A percentile compares a stretch with the other conserved stretches of the same genome.
These are phyloP conservation scores for Scaptomyza polygonia DNA, from an alignment of 2,888 invertebrate species.

Conservation along the genomic window DNA sequence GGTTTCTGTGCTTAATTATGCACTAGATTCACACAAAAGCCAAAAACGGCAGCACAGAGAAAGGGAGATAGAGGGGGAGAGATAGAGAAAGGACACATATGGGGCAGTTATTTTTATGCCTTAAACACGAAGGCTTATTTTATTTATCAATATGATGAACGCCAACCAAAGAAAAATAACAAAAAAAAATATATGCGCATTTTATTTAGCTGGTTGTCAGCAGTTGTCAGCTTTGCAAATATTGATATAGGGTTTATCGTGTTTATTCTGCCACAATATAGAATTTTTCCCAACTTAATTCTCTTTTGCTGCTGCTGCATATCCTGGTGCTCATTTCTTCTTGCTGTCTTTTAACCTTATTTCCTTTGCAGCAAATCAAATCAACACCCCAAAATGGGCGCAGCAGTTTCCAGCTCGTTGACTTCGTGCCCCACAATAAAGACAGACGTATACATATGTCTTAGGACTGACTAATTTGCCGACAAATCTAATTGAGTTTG, in stretches of 20 bases:
- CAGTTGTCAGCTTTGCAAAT: constrained; percentile 10
- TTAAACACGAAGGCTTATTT: not conserved
- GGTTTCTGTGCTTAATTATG: constrained; percentile 66
- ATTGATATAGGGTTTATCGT: constrained; percentile 4
- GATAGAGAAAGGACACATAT: constrained; percentile 19
- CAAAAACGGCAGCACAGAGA: constrained; percentile 26
- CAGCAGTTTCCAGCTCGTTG: constrained; percentile 29
- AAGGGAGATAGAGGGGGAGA: not conserved
- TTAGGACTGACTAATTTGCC: constrained; percentile 45
- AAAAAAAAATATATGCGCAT: constrained; percentile 21
- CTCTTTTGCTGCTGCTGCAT: not conserved
- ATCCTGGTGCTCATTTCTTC: constrained; percentile 15
- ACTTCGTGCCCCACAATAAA: constrained; percentile 3
- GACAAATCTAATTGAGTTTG: constrained; percentile 73
- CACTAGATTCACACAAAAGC: constrained; percentile 42
- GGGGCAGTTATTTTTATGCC: constrained; percentile 13
- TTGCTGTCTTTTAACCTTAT: constrained; percentile 31
- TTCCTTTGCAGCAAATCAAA: constrained; percentile 43
- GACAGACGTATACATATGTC: constrained; percentile 11
- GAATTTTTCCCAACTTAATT: not conserved
- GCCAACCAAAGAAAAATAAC: no score
- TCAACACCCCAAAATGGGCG: constrained; percentile 41
- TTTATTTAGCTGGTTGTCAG: constrained; percentile 4
- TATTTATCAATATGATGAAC: constrained; percentile 6
- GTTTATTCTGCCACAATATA: not conserved